phyloP scores from a whole-genome alignment of 2,797 vertebrate species.

The Rousettus madagascariensis region DNA sequence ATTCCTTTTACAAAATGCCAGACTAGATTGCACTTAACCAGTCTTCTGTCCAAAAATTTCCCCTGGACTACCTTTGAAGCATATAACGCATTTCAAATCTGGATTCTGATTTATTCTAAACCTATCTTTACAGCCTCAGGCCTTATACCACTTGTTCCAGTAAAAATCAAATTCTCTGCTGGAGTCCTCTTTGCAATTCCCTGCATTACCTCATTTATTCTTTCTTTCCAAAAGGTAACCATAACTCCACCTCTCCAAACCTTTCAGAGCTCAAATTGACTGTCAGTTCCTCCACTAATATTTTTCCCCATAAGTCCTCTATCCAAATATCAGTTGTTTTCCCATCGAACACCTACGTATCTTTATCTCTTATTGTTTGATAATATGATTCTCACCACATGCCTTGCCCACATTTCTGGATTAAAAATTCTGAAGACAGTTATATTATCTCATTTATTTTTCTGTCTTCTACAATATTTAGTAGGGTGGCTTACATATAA shows the following conservation, averaged over 20 bases:
- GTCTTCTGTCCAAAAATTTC: background rate
- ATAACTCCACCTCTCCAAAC: background rate
- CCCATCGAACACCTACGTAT: background rate
- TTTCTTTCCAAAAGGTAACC: constrained; percentile 19
- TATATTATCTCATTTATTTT: background rate
- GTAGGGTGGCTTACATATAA: background rate
- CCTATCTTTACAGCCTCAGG: background rate
- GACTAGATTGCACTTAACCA: background rate
- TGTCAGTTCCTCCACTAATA: background rate
- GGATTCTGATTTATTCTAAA: background rate
- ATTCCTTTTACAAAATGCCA: background rate
- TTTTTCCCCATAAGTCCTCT: background rate
- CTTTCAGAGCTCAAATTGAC: background rate
- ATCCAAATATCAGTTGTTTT: background rate
- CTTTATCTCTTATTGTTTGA: background rate
- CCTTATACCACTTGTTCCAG: background rate
- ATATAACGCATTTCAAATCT: background rate
- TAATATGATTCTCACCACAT: background rate
- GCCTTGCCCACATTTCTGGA: background rate
- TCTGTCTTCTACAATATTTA: background rate
- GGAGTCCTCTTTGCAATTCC: background rate
- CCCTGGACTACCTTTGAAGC: background rate
- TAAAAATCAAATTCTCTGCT: constrained; percentile 1
- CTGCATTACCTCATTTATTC: background rate
- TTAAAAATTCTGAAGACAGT: background rate